phyloP scores from a whole-genome alignment of 2,888 invertebrate genomes.

The Neoascia interrupta region DNA sequence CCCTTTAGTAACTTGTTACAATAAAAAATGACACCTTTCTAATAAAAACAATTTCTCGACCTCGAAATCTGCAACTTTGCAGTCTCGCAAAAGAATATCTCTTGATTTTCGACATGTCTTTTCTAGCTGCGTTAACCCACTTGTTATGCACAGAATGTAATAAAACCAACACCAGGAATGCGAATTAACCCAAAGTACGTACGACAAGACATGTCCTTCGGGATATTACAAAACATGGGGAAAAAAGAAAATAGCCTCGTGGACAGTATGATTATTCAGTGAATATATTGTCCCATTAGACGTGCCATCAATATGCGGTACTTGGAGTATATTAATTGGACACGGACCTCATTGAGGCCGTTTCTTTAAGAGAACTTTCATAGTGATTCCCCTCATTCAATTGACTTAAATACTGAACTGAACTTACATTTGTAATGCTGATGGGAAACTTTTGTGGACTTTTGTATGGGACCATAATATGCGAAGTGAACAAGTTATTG shows the following conservation, averaged over 20 bases:
- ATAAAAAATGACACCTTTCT: background rate
- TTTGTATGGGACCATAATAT: too few relatives aligned
- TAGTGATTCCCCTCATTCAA: too few relatives aligned
- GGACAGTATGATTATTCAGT: background rate
- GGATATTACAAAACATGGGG: background rate
- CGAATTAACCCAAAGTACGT: conserved; percentile 7
- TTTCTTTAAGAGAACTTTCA: too few relatives aligned
- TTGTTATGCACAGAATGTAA: conserved; percentile 31
- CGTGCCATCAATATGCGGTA: conserved; percentile 18
- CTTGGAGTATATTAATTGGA: conserved; percentile 20
- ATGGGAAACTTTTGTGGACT: too few relatives aligned
- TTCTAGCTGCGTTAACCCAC: background rate
- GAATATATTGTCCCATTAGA: background rate
- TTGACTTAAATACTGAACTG: too few relatives aligned
- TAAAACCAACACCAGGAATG: conserved; percentile 27
- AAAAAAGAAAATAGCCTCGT: background rate
- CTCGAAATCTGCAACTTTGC: background rate
- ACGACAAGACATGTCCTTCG: conserved; percentile 17
- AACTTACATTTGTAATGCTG: too few relatives aligned
- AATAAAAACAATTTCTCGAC: background rate
- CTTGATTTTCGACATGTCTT: background rate
- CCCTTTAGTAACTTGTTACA: too few relatives aligned
- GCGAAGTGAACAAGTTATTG: too few relatives aligned
- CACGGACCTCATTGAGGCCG: conserved; percentile 1
- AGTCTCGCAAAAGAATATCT: background rate